Conservation (phyloP, 2,113 vertebrate species). For the Chinchilla lanigera region DNA sequence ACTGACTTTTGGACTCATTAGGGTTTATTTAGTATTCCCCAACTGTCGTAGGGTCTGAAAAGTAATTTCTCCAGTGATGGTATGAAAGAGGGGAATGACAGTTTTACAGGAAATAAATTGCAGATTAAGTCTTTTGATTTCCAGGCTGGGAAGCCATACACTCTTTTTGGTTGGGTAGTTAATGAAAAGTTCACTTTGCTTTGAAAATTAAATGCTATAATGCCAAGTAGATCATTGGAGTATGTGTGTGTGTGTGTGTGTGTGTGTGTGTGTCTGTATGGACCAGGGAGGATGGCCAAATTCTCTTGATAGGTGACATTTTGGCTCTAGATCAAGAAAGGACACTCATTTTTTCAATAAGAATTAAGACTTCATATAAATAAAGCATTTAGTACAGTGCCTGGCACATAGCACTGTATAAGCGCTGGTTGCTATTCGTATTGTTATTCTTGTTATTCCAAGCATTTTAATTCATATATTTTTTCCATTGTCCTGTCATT, state of each 20-base stretch:
- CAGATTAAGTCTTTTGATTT: conserved; percentile 66
- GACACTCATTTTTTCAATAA: neutral
- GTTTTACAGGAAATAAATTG: conserved; percentile 80
- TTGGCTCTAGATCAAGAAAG: conserved; percentile 7
- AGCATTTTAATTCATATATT: neutral
- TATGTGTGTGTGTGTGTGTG: neutral
- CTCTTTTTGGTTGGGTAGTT: conserved; percentile 50
- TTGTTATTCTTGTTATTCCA: neutral
- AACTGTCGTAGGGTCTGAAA: conserved; percentile 78
- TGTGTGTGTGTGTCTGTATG: neutral
- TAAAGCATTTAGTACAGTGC: neutral
- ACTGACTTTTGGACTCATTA: conserved; percentile 84
- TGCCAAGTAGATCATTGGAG: neutral
- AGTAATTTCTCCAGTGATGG: conserved; percentile 78
- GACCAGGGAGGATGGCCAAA: neutral
- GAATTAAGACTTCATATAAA: neutral
- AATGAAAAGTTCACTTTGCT: conserved; percentile 58
- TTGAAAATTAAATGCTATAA: conserved; percentile 56
- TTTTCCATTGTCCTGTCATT: neutral
- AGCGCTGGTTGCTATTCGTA: neutral
- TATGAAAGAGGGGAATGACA: conserved; percentile 69
- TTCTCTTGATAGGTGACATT: conserved; percentile 41
- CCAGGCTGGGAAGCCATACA: neutral
- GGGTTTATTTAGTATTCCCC: conserved; percentile 77
- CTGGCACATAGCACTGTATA: rapidly evolving